Evolutionary conservation across 2,797 vertebrate species (phyloP).

Genomic region (Anguilla obscura): DNA sequence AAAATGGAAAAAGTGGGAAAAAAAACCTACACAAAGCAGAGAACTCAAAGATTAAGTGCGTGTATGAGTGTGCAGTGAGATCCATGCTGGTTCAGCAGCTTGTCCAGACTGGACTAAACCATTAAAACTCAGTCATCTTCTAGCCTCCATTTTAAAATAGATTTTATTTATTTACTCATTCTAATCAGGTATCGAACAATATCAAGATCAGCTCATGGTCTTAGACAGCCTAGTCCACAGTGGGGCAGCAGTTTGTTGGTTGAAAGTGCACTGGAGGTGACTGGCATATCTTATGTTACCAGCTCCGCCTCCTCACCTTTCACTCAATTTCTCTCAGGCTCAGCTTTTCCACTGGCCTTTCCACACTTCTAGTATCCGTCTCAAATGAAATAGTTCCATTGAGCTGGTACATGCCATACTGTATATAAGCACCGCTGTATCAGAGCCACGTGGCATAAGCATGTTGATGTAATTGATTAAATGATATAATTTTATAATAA

Average conservation of each 20-base stretch:
- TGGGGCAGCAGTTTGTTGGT: background rate
- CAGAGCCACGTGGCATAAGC: background rate
- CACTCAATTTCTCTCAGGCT: background rate
- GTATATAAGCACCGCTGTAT: background rate
- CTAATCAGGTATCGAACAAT: background rate
- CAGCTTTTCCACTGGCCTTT: background rate
- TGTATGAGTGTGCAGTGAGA: background rate
- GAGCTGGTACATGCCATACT: background rate
- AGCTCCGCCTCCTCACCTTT: background rate
- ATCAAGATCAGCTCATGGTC: background rate
- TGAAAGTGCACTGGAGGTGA: background rate
- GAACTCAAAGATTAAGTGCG: too few relatives aligned
- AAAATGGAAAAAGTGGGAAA: too few relatives aligned
- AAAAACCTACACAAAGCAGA: too few relatives aligned
- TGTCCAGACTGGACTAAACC: background rate
- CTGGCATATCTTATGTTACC: background rate
- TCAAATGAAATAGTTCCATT: background rate
- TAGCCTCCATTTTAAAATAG: background rate
- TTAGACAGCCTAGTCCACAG: background rate
- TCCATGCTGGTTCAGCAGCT: background rate
- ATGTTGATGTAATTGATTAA: background rate
- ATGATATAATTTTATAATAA: background rate
- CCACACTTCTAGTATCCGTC: background rate
- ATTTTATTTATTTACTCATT: background rate
- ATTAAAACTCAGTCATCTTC: background rate